Base-by-base conservation (phyloP, 2,797 vertebrate species). In the Australoheros facetus region DNA sequence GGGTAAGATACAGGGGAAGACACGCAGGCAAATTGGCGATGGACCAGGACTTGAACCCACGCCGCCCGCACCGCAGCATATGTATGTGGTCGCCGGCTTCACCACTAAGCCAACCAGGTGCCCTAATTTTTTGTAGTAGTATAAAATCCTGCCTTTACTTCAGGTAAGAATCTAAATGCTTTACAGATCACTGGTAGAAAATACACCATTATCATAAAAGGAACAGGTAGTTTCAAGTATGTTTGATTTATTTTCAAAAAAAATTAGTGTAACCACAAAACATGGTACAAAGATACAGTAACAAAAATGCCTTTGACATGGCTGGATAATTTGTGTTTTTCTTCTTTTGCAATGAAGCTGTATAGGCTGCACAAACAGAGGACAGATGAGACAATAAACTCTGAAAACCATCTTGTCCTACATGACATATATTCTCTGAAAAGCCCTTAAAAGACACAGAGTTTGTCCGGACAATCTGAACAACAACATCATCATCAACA, bases 191-290 rank as follows among this genome's bases (percentile, higher is more conserved):
- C 9, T 32, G 34, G 45, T 17, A 32, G 17, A 56, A 42, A 37
- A 73, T 3, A 32, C 48, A 62, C 17, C 16, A 42, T 34, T 2
- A 81, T 77, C 70, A 76, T 53, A 85, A 34, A 10, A 53, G 11
- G 5, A 51, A 70, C 2, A 1, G n/a, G 5, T 76, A 26, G 58
- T 90, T 94, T 95, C 91, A 93, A 94, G 90, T 93, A 93, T 34
- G 85, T 81, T 87, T 87, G 80, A 89, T 96, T 96, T 95, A 96
- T 95, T 96, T 93, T 53, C 91, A 92, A 91, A 85, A 91, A 85
- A 90, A 84, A 85, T 93, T 94, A 94, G 93, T 93, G 87, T 92
- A 84, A 91, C 81, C 85, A 93, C 92, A 91, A 87, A 87, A 92
- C 83, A 90, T 77, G 78, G 90, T 91, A 93, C 84, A 93, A 89